Evolutionary conservation across 2,888 invertebrate genomes (phyloP).

Genomic region (Onthophagus sagittarius): DNA sequence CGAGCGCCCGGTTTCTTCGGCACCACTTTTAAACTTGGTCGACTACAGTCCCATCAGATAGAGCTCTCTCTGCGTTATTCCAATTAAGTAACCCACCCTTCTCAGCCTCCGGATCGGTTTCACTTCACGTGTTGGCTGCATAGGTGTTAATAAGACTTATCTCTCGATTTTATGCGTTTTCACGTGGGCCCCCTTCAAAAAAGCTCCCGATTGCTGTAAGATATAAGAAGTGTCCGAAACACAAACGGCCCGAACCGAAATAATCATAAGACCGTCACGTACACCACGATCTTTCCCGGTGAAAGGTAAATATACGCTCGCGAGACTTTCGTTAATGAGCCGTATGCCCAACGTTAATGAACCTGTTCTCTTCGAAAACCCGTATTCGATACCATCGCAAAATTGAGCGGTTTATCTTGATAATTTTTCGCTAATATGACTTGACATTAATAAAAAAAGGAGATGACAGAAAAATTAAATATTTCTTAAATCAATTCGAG

Average conservation of each 20-base stretch:
- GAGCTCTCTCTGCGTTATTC: constrained; percentile 38
- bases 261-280: background rate
- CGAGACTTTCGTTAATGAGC: background rate
- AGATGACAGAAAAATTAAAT: background rate
- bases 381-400: background rate
- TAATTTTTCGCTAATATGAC: background rate
- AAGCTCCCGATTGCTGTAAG: background rate
- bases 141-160: constrained; percentile 45
- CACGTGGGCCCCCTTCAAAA: background rate
- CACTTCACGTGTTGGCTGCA: constrained; percentile 37
- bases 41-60: constrained; percentile 37
- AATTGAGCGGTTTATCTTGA: background rate
- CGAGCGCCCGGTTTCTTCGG: constrained; percentile 12
- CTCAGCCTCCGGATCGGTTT: constrained; percentile 35
- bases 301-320: background rate
- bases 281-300: background rate
- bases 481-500: too few species aligned
- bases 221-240: background rate
- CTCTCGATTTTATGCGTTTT: constrained; percentile 24
- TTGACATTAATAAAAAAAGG: background rate
- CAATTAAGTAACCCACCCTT: constrained; percentile 45
- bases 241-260: background rate
- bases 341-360: background rate
- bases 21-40: constrained; percentile 19
- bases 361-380: background rate